Conservation (phyloP, 2,888 invertebrate genomes). For the Lycia hirtaria region DNA sequence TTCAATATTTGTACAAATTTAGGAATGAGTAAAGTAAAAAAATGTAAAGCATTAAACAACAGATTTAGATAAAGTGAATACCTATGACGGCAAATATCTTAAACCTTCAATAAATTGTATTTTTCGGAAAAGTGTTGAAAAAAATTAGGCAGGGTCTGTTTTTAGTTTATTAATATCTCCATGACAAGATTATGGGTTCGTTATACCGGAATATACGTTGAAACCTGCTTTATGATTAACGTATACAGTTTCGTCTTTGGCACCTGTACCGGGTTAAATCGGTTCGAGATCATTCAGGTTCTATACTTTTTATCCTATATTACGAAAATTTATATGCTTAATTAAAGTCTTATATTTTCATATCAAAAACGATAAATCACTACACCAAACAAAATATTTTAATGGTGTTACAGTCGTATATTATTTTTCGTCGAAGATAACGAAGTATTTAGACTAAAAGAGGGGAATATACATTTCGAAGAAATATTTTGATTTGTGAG, state of each 20-base stretch:
- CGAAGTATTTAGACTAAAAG: background rate
- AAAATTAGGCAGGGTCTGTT: background rate
- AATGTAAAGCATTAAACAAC: background rate
- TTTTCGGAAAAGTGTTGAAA: slow-evolving; percentile 7
- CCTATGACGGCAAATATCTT: background rate
- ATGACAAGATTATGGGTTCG: slow-evolving; percentile 32
- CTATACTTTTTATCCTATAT: slow-evolving; percentile 18
- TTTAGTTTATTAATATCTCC: slow-evolving; percentile 19
- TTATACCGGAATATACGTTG: slow-evolving; percentile 27
- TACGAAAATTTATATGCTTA: slow-evolving; percentile 5
- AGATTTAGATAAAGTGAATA: background rate
- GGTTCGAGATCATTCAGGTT: slow-evolving; percentile 17
- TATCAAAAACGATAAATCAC: background rate
- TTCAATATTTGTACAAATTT: too few relatives aligned
- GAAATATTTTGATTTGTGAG: background rate
- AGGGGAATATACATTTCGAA: background rate
- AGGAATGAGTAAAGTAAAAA: background rate
- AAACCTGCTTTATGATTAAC: slow-evolving; percentile 20
- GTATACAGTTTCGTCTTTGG: slow-evolving; percentile 28
- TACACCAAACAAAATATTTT: background rate
- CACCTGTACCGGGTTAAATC: slow-evolving; percentile 20
- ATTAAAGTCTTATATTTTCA: background rate
- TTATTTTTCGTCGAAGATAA: background rate
- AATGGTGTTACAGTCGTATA: slow-evolving; percentile 9
- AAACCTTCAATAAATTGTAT: background rate